Evolutionary conservation across 2,113 vertebrate species (phyloP), one percentile per base, ranked within the genome.

Genomic region (Myrmecophaga tridactyla): DNA sequence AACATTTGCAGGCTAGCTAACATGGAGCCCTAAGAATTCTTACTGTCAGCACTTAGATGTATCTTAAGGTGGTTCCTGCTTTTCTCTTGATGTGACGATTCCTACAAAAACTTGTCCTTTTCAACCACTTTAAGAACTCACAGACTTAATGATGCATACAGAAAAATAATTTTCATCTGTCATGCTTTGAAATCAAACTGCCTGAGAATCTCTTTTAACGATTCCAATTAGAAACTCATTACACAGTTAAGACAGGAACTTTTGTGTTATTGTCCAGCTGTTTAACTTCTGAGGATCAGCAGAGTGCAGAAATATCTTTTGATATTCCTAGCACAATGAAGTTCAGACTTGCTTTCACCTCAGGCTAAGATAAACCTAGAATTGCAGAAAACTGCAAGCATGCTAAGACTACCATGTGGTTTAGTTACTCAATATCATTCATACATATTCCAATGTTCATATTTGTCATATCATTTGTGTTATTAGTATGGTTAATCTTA

Each of bases 181-280:
- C 85, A 62, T 83, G 60, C 36, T 67, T 97, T 88, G 56, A 70
- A 87, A 91, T 39, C 17, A 34, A 93, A 43, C 23, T 76, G 20
- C 6, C 34, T 4, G 17, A 60, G 56, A 83, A 69, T 67, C 34
- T 36, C 87, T 90, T 85, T 43, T 88, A n/a, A n/a, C n/a, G 92
- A 63, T 17, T 31, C 63, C 17, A 25, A 88, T 3, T 62, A 36
- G 18, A 6, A 90, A 96, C 46, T 96, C 96, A 94, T 92, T 96
- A 96, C 97, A 96, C 95, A 75, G 34, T 58, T 25, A 25, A 85
- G 86, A 39, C 31, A 89, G 90, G 23, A 95, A 69, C 5, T 95
- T 89, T 86, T 67, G 17, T 41, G 86, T 81, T 77, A 78, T 76
- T 41, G 85, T 29, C 12, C 3, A n/a, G 13, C 7, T 70, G 2